These are phyloP conservation scores for Tenthredo notha DNA, from an alignment of 2,888 invertebrate species.

Conservation along the genomic window DNA sequence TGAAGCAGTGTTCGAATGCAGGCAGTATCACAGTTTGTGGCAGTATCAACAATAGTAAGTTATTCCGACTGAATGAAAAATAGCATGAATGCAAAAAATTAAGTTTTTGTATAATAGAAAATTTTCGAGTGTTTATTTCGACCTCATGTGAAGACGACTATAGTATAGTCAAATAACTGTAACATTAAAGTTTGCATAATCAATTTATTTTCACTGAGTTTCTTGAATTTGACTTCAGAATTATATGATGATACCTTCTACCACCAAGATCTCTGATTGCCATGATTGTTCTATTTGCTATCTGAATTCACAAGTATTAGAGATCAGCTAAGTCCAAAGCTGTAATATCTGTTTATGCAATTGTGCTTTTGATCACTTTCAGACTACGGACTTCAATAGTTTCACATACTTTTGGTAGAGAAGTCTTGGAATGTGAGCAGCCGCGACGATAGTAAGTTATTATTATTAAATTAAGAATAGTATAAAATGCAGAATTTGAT, in stretches of 20 bases:
- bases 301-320: slow-evolving; percentile 52
- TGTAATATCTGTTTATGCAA: background rate
- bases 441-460: slow-evolving; percentile 3
- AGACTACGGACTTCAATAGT: background rate
- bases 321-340: background rate
- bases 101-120: too few relatives aligned
- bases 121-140: too few relatives aligned
- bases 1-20: background rate
- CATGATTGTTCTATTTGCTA: slow-evolving; percentile 65
- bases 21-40: too few relatives aligned
- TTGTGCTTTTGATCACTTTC: background rate
- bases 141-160: background rate
- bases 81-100: too few relatives aligned
- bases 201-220: background rate
- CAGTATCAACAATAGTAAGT: too few relatives aligned
- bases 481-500: background rate
- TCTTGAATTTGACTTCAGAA: background rate
- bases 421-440: slow-evolving; percentile 1
- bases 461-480: background rate
- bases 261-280: slow-evolving; percentile 64
- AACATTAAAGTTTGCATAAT: background rate
- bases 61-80: too few relatives aligned
- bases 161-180: slow-evolving; percentile 51
- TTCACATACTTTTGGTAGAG: background rate
- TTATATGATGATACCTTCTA: slow-evolving; percentile 60